phyloP scores from a whole-genome alignment of 2,888 invertebrate genomes.

The Diloba caeruleocephala region DNA sequence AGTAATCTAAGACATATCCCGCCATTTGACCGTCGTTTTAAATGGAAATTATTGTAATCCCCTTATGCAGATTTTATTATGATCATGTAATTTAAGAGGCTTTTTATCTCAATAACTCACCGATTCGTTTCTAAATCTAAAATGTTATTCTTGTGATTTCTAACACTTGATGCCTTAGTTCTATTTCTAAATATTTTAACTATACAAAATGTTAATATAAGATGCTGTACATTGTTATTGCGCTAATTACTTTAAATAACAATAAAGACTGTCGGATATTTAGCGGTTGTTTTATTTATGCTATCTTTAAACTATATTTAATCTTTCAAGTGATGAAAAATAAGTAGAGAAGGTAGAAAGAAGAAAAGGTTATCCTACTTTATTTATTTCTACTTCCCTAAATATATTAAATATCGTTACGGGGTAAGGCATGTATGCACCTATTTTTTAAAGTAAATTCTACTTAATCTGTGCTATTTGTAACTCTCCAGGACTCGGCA shows the following conservation, averaged over 20 bases:
- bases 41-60: slow-evolving; percentile 14
- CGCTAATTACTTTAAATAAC: slow-evolving; percentile 74
- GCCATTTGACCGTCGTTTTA: slow-evolving; percentile 1
- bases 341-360: too few relatives aligned
- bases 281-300: slow-evolving; percentile 44
- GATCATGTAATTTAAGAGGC: slow-evolving; percentile 59
- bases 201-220: slow-evolving; percentile 64
- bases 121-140: slow-evolving; percentile 62
- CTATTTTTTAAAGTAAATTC: too few relatives aligned
- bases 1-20: not conserved
- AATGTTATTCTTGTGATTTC: slow-evolving; percentile 58
- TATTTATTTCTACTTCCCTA: too few relatives aligned
- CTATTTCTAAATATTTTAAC: slow-evolving; percentile 64
- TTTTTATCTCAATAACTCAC: slow-evolving; percentile 67
- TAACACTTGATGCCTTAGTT: slow-evolving; percentile 54
- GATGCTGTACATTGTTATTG: slow-evolving; percentile 74
- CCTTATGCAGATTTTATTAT: slow-evolving; percentile 5
- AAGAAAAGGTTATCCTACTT: too few relatives aligned
- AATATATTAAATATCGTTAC: too few relatives aligned
- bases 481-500: too few relatives aligned
- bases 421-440: too few relatives aligned
- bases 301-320: not conserved
- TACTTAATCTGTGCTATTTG: too few relatives aligned
- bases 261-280: slow-evolving; percentile 82
- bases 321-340: too few relatives aligned